Evolutionary conservation across 2,888 invertebrate species (phyloP).

Genomic region (Rhagonycha fulva): DNA sequence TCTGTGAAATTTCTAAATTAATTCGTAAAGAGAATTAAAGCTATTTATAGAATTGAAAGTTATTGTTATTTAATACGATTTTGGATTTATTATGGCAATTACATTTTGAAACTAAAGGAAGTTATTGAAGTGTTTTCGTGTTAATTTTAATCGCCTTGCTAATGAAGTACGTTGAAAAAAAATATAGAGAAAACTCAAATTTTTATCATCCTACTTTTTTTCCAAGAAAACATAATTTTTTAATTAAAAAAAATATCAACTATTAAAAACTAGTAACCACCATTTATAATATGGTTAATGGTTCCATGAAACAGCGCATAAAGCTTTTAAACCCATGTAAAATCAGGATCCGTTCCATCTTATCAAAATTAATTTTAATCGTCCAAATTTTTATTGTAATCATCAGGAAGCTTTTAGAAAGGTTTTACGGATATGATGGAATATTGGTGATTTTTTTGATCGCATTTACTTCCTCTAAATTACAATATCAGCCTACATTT

Average conservation of each 20-base stretch:
- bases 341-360: not conserved
- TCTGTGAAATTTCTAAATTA: not conserved
- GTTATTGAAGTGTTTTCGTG: not conserved
- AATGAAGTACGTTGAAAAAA: too few species aligned
- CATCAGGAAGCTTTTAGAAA: too few species aligned
- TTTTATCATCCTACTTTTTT: not conserved
- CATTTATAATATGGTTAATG: not conserved
- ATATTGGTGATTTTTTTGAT: not conserved
- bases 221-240: too few species aligned
- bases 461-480: not conserved
- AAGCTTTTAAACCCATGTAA: not conserved
- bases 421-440: not conserved
- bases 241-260: too few species aligned
- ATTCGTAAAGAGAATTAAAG: not conserved
- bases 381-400: too few species aligned
- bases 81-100: not conserved
- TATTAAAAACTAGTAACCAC: too few species aligned
- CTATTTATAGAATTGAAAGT: not conserved
- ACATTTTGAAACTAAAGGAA: not conserved
- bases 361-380: too few species aligned
- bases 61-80: not conserved
- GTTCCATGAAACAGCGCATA: not conserved
- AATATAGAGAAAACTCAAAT: not conserved
- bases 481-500: not conserved
- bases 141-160: too few species aligned